These are phyloP conservation scores for Trochalopteron elliotii DNA, from an alignment of 2,113 vertebrate species.

Conservation along the genomic window DNA sequence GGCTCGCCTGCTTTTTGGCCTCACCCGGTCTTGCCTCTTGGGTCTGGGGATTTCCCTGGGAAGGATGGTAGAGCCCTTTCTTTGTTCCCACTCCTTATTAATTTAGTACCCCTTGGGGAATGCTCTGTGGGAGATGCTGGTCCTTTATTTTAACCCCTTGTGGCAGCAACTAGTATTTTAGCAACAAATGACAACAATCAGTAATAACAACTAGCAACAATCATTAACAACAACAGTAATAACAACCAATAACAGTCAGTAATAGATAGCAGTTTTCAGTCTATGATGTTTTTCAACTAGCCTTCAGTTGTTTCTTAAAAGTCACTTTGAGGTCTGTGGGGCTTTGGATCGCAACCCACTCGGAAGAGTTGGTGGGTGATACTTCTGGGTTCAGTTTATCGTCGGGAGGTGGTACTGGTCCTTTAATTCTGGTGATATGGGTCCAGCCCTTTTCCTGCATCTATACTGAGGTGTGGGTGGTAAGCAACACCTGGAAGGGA, in stretches of 20 bases:
- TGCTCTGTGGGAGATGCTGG: not conserved
- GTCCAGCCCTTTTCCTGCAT: not conserved
- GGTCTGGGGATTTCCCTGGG: not conserved
- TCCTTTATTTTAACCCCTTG: too few species aligned
- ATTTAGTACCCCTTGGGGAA: not conserved
- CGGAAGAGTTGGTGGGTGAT: not conserved
- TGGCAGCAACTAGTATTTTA: too few species aligned
- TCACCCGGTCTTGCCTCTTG: not conserved
- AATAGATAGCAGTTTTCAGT: too few species aligned
- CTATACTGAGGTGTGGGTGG: too few species aligned
- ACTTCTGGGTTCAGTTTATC: rapidly evolving
- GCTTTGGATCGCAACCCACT: not conserved
- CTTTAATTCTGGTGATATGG: not conserved
- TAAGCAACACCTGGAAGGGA: too few species aligned
- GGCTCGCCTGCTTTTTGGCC: too few species aligned
- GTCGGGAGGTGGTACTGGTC: not conserved
- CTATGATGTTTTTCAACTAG: not conserved
- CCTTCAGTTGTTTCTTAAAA: not conserved
- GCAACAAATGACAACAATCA: too few species aligned
- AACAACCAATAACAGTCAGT: too few species aligned
- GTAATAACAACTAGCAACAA: too few species aligned
- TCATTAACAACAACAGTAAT: too few species aligned
- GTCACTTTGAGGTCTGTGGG: not conserved
- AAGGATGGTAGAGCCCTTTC: too few species aligned
- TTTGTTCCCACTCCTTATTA: not conserved